Evolutionary conservation across 2,888 invertebrate species (phyloP), one percentile per base, ranked within the genome.

Genomic region (Thysanoteuthis rhombus): DNA sequence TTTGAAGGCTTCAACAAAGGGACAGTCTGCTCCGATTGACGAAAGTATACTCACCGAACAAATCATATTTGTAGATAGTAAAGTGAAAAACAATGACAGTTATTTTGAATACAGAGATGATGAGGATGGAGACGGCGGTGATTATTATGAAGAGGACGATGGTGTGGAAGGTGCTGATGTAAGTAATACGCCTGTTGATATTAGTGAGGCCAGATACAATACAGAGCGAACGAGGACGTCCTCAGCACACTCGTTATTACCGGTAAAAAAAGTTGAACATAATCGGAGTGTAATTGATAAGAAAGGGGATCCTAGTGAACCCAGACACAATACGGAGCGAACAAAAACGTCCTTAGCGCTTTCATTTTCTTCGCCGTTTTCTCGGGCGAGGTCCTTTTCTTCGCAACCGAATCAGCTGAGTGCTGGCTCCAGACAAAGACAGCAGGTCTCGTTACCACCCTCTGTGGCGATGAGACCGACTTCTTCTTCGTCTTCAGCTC

Each of bases 71-170:
- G 75, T 75, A n/a, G n/a, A 75, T 75, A 75, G 75, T 36, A 75
- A 75, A 12, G 10, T 75, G n/a, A 75, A 75, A 75, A 75, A n/a
- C 12, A 75, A 75, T 75, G 75, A 75, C 36, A 75, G n/a, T n/a
- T 75, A 75, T 92, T 45, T 40, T 92, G 92, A 92, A 45, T 40
- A 92, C 45, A 45, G 36, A n/a, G 40, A 92, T 92, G 92, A 32
- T 92, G 92, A 40, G n/a, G 28, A 40, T 92, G 40, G 45, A 19
- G 32, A 92, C 5, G 92, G 32, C 28, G 45, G 16, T 92, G 40
- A 92, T 32, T 40, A 92, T 92, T n/a, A 40, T 25, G 42, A n/a
- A 10, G 40, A 39, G 28, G 28, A 28, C 42, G 90, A 90, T 0
- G 32, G 10, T 8, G 90, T n/a, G 1, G 42, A 40, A n/a, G 92